Percentiles rank a stretch among this genome's conserved stretches.
These are phyloP conservation scores for Micronycteris hirsuta DNA, from an alignment of 2,113 vertebrate genomes.

Conservation along the genomic window DNA sequence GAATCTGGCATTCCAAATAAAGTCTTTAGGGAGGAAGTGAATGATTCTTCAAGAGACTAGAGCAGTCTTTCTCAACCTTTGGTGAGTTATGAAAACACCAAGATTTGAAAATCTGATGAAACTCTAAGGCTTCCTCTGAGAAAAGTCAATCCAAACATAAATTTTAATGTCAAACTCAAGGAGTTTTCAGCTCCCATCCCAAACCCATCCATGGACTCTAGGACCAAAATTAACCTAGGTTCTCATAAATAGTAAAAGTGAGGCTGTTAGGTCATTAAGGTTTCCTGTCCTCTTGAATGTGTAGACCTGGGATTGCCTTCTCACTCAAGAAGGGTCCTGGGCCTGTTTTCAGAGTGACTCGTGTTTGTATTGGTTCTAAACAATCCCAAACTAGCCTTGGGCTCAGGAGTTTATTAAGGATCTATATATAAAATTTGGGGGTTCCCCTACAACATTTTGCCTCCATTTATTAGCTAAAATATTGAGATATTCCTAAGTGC, in stretches of 20 bases:
- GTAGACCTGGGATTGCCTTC: background rate
- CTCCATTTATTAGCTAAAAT: background rate
- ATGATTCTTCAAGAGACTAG: background rate
- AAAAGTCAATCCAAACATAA: background rate
- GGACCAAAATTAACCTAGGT: background rate
- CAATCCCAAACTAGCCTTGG: background rate
- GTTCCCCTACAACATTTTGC: background rate
- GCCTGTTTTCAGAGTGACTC: background rate
- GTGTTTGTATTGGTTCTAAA: background rate
- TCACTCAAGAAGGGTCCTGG: background rate
- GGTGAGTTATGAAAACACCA: background rate
- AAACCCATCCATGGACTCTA: background rate
- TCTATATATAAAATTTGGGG: background rate
- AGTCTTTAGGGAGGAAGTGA: background rate
- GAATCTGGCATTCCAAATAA: background rate
- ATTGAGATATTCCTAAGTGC: background rate
- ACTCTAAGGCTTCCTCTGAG: background rate
- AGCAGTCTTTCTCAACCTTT: background rate
- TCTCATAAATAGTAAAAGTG: background rate
- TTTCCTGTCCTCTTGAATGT: background rate
- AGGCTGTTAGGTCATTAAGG: background rate
- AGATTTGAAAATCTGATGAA: constrained; percentile 2
- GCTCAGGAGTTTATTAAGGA: background rate
- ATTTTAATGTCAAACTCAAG: background rate
- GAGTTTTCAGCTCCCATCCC: background rate